These are phyloP conservation scores for Dissostichus mawsoni DNA, from an alignment of 2,113 vertebrate species.

Conservation along the genomic window DNA sequence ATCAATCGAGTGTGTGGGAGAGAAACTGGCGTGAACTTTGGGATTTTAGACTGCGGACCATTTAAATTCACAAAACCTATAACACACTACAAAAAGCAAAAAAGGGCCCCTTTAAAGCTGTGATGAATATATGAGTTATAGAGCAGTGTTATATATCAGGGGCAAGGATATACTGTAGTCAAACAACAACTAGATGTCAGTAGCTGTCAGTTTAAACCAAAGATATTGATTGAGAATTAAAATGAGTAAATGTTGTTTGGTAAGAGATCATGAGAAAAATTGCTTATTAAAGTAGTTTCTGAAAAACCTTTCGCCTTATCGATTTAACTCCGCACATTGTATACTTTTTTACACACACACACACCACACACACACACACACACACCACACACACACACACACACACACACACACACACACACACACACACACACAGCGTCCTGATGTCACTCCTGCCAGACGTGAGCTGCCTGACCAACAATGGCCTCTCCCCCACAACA, in stretches of 20 bases:
- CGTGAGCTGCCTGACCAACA: conserved; percentile 33
- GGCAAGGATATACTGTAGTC: background rate
- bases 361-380: no score
- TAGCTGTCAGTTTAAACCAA: background rate
- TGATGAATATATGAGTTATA: background rate
- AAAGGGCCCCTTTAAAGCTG: background rate
- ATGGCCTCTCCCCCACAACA: conserved; percentile 30
- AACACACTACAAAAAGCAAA: no score
- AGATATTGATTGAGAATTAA: background rate
- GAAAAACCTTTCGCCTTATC: no score
- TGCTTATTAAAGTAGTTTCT: no score
- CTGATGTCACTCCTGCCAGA: conserved; percentile 2
- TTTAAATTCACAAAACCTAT: no score
- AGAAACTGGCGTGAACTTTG: no score
- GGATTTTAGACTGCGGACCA: no score
- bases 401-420: background rate
- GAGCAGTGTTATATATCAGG: background rate
- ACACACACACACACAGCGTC: background rate
- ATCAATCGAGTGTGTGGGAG: no score
- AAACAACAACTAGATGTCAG: background rate
- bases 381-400: background rate
- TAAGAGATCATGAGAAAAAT: no score
- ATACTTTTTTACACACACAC: no score
- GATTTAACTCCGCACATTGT: no score
- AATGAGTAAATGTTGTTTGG: background rate